A percentile compares a stretch with the other conserved stretches of the same genome.
Conservation (phyloP, 37 sponge, comb jelly and placozoan species). For the Ianthella basta region DNA sequence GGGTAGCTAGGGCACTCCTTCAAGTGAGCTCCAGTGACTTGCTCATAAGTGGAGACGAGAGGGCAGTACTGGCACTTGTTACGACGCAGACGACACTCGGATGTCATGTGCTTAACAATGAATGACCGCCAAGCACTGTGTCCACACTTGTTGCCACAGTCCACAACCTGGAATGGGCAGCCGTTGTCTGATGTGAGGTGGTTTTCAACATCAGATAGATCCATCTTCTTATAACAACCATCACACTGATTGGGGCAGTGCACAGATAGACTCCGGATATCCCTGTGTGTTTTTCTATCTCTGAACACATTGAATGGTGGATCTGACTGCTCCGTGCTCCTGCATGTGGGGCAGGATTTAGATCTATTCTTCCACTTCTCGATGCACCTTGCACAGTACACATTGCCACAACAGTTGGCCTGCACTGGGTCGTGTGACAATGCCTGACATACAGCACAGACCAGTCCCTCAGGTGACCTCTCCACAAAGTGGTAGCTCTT, state of each 20-base stretch:
- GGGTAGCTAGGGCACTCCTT: slow-evolving; percentile 55
- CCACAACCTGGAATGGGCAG: slow-evolving; percentile 35
- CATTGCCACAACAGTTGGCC: slow-evolving; percentile 69
- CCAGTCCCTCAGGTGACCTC: slow-evolving; percentile 53
- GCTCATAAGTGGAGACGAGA: slow-evolving; percentile 42
- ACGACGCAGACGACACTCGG: slow-evolving; percentile 43
- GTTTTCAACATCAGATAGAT: slow-evolving; percentile 15
- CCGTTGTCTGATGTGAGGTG: slow-evolving; percentile 43
- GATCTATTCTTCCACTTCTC: slow-evolving; percentile 45
- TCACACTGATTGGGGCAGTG: slow-evolving; percentile 64
- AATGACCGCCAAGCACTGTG: slow-evolving; percentile 15
- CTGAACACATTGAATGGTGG: neutral
- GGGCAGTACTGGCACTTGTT: slow-evolving; percentile 62
- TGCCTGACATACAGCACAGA: slow-evolving; percentile 53
- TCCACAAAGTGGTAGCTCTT: slow-evolving; percentile 54
- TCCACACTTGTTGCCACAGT: slow-evolving; percentile 66
- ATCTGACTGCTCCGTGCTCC: neutral
- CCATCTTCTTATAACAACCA: slow-evolving; percentile 60
- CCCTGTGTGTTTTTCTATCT: slow-evolving; percentile 13
- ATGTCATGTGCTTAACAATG: slow-evolving; percentile 47
- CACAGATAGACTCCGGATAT: slow-evolving; percentile 33
- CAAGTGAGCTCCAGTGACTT: slow-evolving; percentile 47
- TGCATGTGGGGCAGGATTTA: slow-evolving; percentile 60
- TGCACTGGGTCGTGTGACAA: slow-evolving; percentile 61
- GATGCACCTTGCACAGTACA: slow-evolving; percentile 65